Evolutionary conservation across 2,797 vertebrate genomes (phyloP).

Genomic region (Anguilla anguilla): DNA sequence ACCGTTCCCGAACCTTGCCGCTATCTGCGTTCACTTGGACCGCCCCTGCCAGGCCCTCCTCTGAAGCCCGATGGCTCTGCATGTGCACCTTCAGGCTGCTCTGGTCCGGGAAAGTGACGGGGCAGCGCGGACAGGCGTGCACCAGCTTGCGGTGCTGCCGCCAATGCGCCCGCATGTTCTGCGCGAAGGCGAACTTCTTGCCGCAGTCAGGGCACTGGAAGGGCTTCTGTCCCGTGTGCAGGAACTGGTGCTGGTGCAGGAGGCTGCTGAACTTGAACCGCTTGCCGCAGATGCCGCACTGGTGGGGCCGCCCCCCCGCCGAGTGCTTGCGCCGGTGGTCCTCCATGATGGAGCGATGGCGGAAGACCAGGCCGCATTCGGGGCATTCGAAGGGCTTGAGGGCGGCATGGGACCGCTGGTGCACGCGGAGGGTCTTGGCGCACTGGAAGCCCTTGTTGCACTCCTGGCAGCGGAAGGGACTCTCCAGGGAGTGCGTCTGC

Average conservation of each 20-base stretch:
- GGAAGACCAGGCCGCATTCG: conserved; percentile 76
- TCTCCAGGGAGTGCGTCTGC: conserved; percentile 71
- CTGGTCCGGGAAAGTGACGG: conserved; percentile 37
- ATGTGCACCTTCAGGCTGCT: conserved; percentile 39
- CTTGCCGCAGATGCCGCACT: conserved; percentile 74
- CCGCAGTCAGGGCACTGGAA: conserved; percentile 77
- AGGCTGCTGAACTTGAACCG: conserved; percentile 76
- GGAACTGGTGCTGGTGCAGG: conserved; percentile 78
- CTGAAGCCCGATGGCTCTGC: conserved; percentile 41
- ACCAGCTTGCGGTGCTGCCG: conserved; percentile 68
- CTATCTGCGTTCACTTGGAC: conserved; percentile 67
- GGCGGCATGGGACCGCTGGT: conserved; percentile 72
- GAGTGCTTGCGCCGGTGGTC: conserved; percentile 75
- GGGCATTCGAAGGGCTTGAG: conserved; percentile 78
- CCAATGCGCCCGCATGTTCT: conserved; percentile 79
- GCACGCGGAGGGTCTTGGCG: conserved; percentile 59
- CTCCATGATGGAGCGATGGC: conserved; percentile 77
- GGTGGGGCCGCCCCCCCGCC: conserved; percentile 57
- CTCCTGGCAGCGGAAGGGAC: conserved; percentile 69
- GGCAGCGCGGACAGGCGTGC: conserved; percentile 37
- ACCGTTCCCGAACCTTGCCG: conserved; percentile 53
- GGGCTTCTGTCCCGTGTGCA: conserved; percentile 78
- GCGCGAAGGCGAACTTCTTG: conserved; percentile 75
- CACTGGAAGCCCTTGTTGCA: conserved; percentile 71
- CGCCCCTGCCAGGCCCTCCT: conserved; percentile 10